Percentiles rank a stretch among this genome's conserved stretches.
Evolutionary conservation across 2,113 vertebrate species (phyloP).

Genomic region (Leptocoma aspasia): DNA sequence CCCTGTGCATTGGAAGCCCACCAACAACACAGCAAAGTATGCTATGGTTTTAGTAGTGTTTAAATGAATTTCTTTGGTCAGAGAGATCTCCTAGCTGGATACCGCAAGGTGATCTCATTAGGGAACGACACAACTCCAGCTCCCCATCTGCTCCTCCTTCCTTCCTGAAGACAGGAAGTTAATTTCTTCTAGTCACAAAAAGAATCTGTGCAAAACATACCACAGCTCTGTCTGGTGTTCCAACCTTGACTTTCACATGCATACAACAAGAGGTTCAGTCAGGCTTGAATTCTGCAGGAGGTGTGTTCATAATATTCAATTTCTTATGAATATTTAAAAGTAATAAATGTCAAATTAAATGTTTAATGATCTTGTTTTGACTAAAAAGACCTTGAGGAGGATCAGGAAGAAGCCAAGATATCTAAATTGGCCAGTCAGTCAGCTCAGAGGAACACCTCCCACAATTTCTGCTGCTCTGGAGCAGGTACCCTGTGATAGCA

Average conservation of each 20-base stretch:
- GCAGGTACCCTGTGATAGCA: background rate
- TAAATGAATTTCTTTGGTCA: background rate
- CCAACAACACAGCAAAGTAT: background rate
- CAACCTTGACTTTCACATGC: background rate
- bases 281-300: slow-evolving; percentile 26
- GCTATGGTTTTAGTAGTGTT: background rate
- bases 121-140: background rate
- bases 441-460: background rate
- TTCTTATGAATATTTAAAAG: slow-evolving; percentile 74
- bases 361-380: slow-evolving; percentile 73
- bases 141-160: background rate
- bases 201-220: background rate
- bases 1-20: background rate
- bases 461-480: background rate
- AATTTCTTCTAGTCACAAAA: background rate
- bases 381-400: slow-evolving; percentile 71
- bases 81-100: background rate
- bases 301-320: slow-evolving; percentile 54
- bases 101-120: background rate
- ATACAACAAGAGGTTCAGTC: background rate
- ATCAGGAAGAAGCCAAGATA: slow-evolving; percentile 26
- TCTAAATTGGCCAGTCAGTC: background rate
- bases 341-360: slow-evolving; percentile 75
- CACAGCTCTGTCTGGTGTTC: background rate
- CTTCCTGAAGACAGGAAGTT: background rate